phyloP scores from a whole-genome alignment of 23 tunicate species.

The Clavelina lepadiformis region DNA sequence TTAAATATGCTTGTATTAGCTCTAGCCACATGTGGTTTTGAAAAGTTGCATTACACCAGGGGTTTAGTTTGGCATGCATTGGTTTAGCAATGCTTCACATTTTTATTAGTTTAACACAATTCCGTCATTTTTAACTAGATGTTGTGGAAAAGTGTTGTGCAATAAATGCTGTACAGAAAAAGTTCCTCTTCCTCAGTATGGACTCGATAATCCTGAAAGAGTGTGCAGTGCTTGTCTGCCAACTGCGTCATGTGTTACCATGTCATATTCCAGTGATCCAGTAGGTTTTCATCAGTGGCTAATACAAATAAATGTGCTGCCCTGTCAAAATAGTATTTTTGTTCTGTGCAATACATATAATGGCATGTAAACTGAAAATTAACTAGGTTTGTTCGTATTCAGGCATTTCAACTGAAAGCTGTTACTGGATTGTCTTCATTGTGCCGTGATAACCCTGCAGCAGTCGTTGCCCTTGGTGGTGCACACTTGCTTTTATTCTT shows the following conservation, averaged over 20 bases:
- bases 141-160: slow-evolving; percentile 75
- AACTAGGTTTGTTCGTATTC: not conserved
- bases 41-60: no score
- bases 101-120: no score
- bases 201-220: slow-evolving; percentile 59
- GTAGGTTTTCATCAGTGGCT: slow-evolving; percentile 27
- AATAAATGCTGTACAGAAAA: slow-evolving; percentile 81
- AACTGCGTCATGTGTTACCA: slow-evolving; percentile 75
- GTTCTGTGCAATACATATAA: not conserved
- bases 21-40: no score
- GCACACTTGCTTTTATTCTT: slow-evolving; percentile 68
- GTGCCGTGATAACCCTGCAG: slow-evolving; percentile 65
- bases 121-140: slow-evolving; percentile 30
- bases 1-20: no score
- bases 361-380: not conserved
- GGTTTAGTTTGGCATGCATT: no score
- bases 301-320: not conserved
- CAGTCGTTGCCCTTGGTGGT: slow-evolving; percentile 84
- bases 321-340: not conserved
- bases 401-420: slow-evolving; percentile 68
- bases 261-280: slow-evolving; percentile 77
- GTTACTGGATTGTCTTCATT: slow-evolving; percentile 30
- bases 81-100: no score
- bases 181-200: slow-evolving; percentile 86
- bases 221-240: slow-evolving; percentile 84